These are phyloP conservation scores for Cotesia vestalis DNA, from an alignment of 1,140 invertebrate genomes.

Conservation along the genomic window DNA sequence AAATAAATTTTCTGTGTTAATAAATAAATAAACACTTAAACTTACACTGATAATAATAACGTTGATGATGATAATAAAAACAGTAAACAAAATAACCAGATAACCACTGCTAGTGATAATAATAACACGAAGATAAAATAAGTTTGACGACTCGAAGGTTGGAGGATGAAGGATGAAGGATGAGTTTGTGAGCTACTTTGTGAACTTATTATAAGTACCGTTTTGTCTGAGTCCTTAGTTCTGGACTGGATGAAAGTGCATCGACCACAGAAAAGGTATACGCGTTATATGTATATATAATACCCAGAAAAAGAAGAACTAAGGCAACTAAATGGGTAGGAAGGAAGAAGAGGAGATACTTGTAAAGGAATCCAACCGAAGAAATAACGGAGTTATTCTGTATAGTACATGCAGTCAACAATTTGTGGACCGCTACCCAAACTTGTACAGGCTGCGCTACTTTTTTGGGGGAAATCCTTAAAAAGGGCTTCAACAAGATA, in stretches of 20 bases:
- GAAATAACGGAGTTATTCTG: constrained; percentile 28
- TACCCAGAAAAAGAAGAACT: background rate
- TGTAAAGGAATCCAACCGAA: constrained; percentile 16
- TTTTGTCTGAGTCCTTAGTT: background rate
- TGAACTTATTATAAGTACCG: constrained; percentile 29
- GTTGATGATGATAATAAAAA: background rate
- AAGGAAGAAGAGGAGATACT: constrained; percentile 31
- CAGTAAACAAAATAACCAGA: background rate
- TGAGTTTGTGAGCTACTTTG: constrained; percentile 7
- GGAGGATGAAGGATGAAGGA: constrained; percentile 1
- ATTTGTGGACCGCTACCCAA: constrained; percentile 21
- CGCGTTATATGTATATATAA: constrained; percentile 1
- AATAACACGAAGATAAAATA: background rate
- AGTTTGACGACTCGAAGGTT: background rate
- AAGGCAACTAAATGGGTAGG: constrained; percentile 6
- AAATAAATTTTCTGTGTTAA: background rate
- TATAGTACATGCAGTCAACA: constrained; percentile 17
- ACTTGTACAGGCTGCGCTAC: background rate
- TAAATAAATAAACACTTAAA: background rate
- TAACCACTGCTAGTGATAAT: too few relatives aligned
- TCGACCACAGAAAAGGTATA: constrained; percentile 30
- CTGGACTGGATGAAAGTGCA: constrained; percentile 28
- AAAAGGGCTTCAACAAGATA: too few relatives aligned
- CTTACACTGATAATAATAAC: background rate
- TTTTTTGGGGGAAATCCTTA: background rate